phyloP scores from a whole-genome alignment of 2,113 vertebrate species.

The Sturnira hondurensis region DNA sequence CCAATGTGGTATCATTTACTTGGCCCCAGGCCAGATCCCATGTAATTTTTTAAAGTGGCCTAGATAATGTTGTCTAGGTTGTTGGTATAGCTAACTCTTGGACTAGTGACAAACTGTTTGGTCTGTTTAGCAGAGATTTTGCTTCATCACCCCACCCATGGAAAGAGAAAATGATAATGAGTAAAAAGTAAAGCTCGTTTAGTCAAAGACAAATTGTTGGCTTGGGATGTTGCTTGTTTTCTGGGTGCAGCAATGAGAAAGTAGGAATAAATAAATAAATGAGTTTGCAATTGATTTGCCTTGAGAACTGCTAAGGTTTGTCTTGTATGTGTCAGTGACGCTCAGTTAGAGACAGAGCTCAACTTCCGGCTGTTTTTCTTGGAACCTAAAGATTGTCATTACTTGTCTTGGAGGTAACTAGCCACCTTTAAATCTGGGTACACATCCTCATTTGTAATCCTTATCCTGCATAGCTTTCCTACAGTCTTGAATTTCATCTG shows the following conservation, averaged over 20 bases:
- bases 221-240: not conserved
- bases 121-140: constrained; percentile 35
- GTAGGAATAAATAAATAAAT: not conserved
- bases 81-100: not conserved
- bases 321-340: not conserved
- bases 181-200: constrained; percentile 32
- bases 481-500: not conserved
- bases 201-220: constrained; percentile 22
- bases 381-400: not conserved
- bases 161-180: not conserved
- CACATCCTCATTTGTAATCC: constrained; percentile 7
- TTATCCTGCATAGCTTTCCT: not conserved
- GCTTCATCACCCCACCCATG: not conserved
- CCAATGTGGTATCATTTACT: not conserved
- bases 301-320: not conserved
- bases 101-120: not conserved
- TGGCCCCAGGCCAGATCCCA: not conserved
- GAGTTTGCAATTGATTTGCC: not conserved
- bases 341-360: not conserved
- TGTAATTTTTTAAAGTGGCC: not conserved
- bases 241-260: not conserved
- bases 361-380: not conserved
- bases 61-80: constrained; percentile 25
- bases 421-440: not conserved
- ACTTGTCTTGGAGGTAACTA: not conserved